Percentiles rank a stretch among this genome's conserved stretches.
These are phyloP conservation scores for Centroberyx gerrardi DNA, from an alignment of 2,797 vertebrate species.

Conservation along the genomic window DNA sequence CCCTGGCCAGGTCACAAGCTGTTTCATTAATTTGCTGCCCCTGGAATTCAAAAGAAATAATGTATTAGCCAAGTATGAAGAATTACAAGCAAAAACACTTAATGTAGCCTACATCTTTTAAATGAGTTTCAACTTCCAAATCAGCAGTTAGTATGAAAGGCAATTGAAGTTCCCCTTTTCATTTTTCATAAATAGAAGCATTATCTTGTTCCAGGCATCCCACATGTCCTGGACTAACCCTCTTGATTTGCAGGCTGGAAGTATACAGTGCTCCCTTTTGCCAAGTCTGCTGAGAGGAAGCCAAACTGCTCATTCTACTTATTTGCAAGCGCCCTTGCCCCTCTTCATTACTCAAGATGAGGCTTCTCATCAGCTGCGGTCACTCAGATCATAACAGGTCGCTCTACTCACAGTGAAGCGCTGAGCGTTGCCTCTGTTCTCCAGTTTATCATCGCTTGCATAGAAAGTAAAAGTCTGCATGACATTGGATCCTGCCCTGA, in stretches of 20 bases:
- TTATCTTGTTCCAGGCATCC: too few species aligned
- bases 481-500: conserved; percentile 94
- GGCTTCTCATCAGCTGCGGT: conserved; percentile 31
- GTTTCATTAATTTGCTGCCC: conserved; percentile 93
- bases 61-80: neutral
- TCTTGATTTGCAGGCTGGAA: too few species aligned
- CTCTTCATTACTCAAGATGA: neutral
- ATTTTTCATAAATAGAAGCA: too few species aligned
- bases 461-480: conserved; percentile 99
- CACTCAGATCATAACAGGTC: neutral
- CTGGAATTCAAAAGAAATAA: conserved; percentile 68
- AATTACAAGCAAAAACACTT: too few species aligned
- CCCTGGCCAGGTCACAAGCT: conserved; percentile 94
- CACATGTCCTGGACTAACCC: too few species aligned
- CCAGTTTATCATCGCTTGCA: conserved; percentile 96
- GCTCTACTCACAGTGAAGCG: conserved; percentile 78
- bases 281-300: neutral
- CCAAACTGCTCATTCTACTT: neutral
- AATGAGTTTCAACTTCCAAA: too few species aligned
- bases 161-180: too few species aligned
- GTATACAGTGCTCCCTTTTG: neutral
- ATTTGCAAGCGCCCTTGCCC: neutral
- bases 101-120: too few species aligned
- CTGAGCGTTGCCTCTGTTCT: conserved; percentile 93
- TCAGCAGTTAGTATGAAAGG: neutral